These are phyloP conservation scores for Cyprinodon brontotheroides DNA, from an alignment of 2,113 vertebrate genomes.

Conservation along the genomic window DNA sequence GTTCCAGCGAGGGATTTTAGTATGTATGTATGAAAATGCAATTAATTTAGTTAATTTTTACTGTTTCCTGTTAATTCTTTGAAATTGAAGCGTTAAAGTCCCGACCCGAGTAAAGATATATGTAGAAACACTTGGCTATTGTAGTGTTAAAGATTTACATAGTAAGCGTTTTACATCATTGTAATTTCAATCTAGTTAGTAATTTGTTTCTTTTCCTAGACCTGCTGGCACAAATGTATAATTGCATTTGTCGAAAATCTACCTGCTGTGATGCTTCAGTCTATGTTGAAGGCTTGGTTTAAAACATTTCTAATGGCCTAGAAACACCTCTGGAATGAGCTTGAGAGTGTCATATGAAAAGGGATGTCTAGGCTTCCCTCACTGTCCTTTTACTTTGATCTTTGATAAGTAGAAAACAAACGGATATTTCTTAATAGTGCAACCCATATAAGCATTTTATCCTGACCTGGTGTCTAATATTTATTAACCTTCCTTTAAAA, in stretches of 20 bases:
- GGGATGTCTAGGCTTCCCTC: neutral
- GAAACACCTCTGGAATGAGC: no score
- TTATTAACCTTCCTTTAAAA: neutral
- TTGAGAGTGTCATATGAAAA: neutral
- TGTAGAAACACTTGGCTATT: no score
- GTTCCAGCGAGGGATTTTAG: no score
- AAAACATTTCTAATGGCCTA: neutral
- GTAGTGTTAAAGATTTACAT: neutral
- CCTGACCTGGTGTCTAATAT: neutral
- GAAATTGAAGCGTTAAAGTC: no score
- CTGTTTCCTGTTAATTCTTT: no score
- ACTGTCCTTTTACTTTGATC: neutral
- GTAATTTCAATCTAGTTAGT: neutral
- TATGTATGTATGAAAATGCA: no score
- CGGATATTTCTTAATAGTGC: no score
- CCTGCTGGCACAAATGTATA: neutral
- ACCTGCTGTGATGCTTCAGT: neutral
- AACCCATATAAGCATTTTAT: neutral
- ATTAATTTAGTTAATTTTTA: no score
- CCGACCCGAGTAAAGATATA: no score
- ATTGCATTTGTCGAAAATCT: neutral
- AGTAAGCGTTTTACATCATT: neutral
- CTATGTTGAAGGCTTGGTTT: neutral
- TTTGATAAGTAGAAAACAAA: no score
- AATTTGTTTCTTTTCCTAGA: neutral